Base-by-base conservation (phyloP, 2,888 invertebrate species). In the Diplolepis rosae region DNA sequence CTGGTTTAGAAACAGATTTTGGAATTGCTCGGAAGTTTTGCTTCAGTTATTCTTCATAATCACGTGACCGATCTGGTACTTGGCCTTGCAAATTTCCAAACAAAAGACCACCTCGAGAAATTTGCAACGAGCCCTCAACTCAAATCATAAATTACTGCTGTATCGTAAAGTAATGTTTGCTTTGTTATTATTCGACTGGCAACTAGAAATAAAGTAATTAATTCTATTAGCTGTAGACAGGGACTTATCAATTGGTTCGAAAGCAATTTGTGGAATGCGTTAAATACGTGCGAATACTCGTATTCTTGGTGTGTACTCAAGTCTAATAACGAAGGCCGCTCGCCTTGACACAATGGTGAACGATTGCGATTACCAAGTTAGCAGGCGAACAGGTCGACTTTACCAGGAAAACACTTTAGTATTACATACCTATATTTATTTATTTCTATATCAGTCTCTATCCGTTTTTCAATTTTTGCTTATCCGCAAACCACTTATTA, bases 241-340 rank as follows among this genome's bases (percentile, higher is more conserved):
- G 56, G 61, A 39, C 39, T 39, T 61, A 61, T 61, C 61, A 39
- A 61, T 61, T 61, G 61, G n/a, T 61, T 61, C 7, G 24, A 24
- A 61, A 61, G 61, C 61, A 61, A 61, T 61, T 39, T 61, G 13
- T 27, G 61, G 61, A 61, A 61, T 61, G 61, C 35, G 39, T 61
- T 61, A 61, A 61, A 24, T 61, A 61, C 61, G 61, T 61, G 61
- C 61, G 61, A 61, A 61, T 61, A 61, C 61, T 39, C 61, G 61
- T 61, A 61, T 61, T 61, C 61, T 61, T 61, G 39, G 35, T 35
- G 61, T 39, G 61, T 32, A 61, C 39, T 61, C 61, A 22, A 61
- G 39, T 61, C 61, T 61, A 61, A 61, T 24, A 24, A 35, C 61
- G 61, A 61, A 61, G 61, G 61, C 39, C 61, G 61, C 27, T 61